These are phyloP conservation scores for Drosophila repleta DNA, from an alignment of 1,140 invertebrate genomes.

Conservation along the genomic window DNA sequence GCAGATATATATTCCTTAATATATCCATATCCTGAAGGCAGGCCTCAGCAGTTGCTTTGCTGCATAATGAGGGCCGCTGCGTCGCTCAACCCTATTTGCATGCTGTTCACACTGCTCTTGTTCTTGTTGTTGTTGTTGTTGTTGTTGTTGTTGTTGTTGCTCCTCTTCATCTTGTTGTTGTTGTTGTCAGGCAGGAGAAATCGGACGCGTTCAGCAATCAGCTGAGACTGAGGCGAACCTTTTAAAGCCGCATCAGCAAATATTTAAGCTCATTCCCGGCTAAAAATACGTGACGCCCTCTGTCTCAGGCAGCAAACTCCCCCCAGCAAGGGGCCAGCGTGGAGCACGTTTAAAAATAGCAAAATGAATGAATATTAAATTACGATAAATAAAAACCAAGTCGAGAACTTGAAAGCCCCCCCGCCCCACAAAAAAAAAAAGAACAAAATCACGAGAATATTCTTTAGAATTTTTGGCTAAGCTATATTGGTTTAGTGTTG, in stretches of 20 bases:
- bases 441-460: constrained; percentile 15
- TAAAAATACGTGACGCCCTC: constrained; percentile 30
- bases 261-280: constrained; percentile 39
- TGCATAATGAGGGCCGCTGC: neutral
- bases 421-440: neutral
- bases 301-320: no score
- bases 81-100: neutral
- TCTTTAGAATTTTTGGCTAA: constrained; percentile 8
- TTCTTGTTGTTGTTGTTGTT: no score
- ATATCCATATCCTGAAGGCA: no score
- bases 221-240: constrained; percentile 2
- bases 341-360: constrained; percentile 64
- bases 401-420: constrained; percentile 30
- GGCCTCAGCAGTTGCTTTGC: no score
- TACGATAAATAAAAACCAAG: constrained; percentile 55
- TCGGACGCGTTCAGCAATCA: neutral
- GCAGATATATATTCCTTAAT: no score
- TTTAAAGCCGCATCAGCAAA: constrained; percentile 45
- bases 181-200: neutral
- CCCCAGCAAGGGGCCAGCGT: neutral
- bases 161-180: no score
- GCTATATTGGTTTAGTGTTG: constrained; percentile 1
- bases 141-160: no score
- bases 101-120: neutral
- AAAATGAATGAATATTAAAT: constrained; percentile 76